A percentile compares a stretch with the other conserved stretches of the same genome.
Evolutionary conservation across 2,888 invertebrate species (phyloP).

Genomic region (Mamestra brassicae): DNA sequence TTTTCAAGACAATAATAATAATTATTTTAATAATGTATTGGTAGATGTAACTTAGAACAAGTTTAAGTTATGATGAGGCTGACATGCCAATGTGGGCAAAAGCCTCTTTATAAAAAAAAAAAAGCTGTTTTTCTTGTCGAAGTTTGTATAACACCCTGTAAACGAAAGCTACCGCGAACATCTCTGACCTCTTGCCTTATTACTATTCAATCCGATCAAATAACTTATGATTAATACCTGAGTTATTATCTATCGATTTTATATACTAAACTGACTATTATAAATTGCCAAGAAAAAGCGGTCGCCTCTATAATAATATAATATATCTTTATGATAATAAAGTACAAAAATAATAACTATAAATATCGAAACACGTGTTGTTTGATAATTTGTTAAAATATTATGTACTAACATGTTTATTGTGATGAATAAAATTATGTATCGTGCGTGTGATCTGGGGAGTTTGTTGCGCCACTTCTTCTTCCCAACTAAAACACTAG

Average conservation of each 20-base stretch:
- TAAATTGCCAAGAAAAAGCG: constrained; percentile 51
- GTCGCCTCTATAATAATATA: constrained; percentile 24
- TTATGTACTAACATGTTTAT: constrained; percentile 35
- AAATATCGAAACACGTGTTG: constrained; percentile 45
- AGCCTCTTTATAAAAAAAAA: too few species aligned
- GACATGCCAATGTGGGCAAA: too few species aligned
- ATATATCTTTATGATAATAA: constrained; percentile 43
- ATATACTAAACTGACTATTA: constrained; percentile 62
- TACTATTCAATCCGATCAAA: constrained; percentile 57
- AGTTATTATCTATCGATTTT: constrained; percentile 60
- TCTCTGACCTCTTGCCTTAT: constrained; percentile 56
- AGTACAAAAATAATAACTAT: constrained; percentile 43
- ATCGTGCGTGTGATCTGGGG: background rate
- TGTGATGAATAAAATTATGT: constrained; percentile 16
- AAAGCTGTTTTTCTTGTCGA: constrained; percentile 1
- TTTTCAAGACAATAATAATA: too few species aligned
- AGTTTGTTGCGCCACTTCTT: too few species aligned
- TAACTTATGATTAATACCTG: constrained; percentile 62
- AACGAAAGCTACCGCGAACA: constrained; percentile 34
- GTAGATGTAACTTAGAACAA: too few species aligned
- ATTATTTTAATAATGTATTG: too few species aligned
- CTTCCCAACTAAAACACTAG: too few species aligned
- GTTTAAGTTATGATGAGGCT: too few species aligned
- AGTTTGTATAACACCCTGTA: constrained; percentile 35
- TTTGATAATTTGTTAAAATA: constrained; percentile 52